phyloP scores from a whole-genome alignment of 2,113 vertebrate species.

The Salvator merianae region DNA sequence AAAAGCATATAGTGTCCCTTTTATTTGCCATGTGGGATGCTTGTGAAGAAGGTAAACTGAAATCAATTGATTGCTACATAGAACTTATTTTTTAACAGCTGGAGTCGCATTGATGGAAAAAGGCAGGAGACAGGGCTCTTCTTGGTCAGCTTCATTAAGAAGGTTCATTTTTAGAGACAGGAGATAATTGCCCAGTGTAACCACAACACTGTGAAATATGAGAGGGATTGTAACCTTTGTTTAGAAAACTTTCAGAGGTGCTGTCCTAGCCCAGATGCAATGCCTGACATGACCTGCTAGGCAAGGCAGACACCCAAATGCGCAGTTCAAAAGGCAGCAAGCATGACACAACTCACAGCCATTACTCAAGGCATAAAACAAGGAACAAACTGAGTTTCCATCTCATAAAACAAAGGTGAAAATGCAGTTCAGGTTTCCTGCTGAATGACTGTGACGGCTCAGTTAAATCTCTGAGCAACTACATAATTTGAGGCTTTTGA shows the following conservation, averaged over 20 bases:
- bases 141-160: neutral
- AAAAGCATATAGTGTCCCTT: neutral
- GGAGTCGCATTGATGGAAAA: neutral
- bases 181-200: neutral
- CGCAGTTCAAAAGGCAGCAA: neutral
- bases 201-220: neutral
- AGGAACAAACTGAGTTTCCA: neutral
- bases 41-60: slow-evolving; percentile 26
- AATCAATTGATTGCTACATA: slow-evolving; percentile 10
- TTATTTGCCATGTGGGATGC: slow-evolving; percentile 4
- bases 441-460: neutral
- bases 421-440: neutral
- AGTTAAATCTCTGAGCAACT: no score
- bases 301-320: neutral
- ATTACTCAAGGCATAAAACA: neutral
- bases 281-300: neutral
- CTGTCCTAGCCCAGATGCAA: neutral
- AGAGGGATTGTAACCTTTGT: neutral
- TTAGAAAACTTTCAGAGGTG: neutral
- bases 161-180: slow-evolving; percentile 2
- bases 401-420: neutral
- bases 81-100: neutral
- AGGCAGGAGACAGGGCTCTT: neutral
- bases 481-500: no score
- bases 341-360: neutral